Conservation (phyloP, 2,888 invertebrate genomes). For the Spicauda simplicius region DNA sequence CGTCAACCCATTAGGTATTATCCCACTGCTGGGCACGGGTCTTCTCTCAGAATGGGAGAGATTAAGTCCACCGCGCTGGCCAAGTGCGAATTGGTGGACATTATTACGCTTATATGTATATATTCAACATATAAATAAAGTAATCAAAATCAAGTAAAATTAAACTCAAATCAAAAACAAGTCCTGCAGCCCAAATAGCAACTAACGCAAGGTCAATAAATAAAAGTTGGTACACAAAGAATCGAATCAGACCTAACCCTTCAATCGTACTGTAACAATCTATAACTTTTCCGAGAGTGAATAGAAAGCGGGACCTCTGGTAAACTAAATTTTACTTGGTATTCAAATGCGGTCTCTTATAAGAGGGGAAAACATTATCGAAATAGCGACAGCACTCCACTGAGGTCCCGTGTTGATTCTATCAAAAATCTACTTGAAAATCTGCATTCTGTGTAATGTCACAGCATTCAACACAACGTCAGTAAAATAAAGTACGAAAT, state of each 20-base stretch:
- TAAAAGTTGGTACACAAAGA: slow-evolving; percentile 43
- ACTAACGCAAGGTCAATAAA: slow-evolving; percentile 41
- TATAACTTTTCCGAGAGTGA: slow-evolving; percentile 71
- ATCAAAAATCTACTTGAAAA: slow-evolving; percentile 76
- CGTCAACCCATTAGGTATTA: no score
- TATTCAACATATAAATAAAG: no score
- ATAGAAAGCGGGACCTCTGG: slow-evolving; percentile 67
- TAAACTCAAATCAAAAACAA: not conserved
- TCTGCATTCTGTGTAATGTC: slow-evolving; percentile 47
- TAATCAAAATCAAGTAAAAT: no score
- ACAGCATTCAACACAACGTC: slow-evolving; percentile 39
- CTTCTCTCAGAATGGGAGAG: no score
- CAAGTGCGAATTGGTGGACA: no score
- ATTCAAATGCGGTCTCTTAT: slow-evolving; percentile 68
- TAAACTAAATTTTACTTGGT: slow-evolving; percentile 76
- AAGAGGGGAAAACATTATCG: slow-evolving; percentile 75
- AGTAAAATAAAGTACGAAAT: no score
- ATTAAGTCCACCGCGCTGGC: no score
- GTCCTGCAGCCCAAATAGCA: not conserved
- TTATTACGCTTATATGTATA: no score
- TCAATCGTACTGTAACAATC: slow-evolving; percentile 68
- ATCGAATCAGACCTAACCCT: slow-evolving; percentile 58
- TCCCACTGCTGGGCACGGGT: no score
- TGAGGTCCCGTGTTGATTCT: slow-evolving; percentile 76
- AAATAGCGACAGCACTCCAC: slow-evolving; percentile 71